These are phyloP conservation scores for Coleophora deauratella DNA, from an alignment of 2,888 invertebrate species.

Conservation along the genomic window DNA sequence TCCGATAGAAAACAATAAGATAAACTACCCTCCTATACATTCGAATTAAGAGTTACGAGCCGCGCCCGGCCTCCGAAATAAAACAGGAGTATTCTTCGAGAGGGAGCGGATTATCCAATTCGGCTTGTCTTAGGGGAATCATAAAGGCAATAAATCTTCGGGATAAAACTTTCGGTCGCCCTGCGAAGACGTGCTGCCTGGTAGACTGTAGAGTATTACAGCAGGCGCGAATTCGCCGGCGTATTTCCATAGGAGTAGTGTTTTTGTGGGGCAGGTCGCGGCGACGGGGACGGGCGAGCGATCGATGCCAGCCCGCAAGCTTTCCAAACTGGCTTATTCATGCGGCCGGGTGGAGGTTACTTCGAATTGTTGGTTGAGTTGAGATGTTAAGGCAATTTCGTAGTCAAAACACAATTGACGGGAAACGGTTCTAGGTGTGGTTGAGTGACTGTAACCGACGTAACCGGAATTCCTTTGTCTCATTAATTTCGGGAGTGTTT, in stretches of 20 bases:
- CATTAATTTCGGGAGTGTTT: constrained; percentile 5
- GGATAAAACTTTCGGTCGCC: constrained; percentile 13
- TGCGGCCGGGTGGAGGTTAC: neutral
- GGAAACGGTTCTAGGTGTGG: neutral
- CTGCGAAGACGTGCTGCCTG: constrained; percentile 7
- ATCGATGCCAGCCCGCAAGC: constrained; percentile 9
- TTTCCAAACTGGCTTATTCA: constrained; percentile 1
- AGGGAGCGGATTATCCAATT: constrained; percentile 22
- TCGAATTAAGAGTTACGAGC: constrained; percentile 9
- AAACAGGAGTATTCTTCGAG: constrained; percentile 15
- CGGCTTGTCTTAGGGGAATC: constrained; percentile 19
- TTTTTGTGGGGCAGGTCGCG: neutral
- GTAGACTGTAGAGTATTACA: too few species aligned
- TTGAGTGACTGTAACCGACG: neutral
- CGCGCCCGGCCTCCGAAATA: constrained; percentile 14
- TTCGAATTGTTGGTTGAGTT: neutral
- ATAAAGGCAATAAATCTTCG: constrained; percentile 21
- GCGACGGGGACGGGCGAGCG: constrained; percentile 3
- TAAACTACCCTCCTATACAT: constrained; percentile 8
- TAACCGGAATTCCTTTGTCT: constrained; percentile 1
- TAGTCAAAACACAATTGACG: neutral
- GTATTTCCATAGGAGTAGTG: neutral
- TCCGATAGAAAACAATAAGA: constrained; percentile 9
- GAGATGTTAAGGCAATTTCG: too few species aligned
- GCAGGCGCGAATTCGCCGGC: too few species aligned